Conservation (phyloP, 2,797 vertebrate genomes). For the Anolis apletophallus region DNA sequence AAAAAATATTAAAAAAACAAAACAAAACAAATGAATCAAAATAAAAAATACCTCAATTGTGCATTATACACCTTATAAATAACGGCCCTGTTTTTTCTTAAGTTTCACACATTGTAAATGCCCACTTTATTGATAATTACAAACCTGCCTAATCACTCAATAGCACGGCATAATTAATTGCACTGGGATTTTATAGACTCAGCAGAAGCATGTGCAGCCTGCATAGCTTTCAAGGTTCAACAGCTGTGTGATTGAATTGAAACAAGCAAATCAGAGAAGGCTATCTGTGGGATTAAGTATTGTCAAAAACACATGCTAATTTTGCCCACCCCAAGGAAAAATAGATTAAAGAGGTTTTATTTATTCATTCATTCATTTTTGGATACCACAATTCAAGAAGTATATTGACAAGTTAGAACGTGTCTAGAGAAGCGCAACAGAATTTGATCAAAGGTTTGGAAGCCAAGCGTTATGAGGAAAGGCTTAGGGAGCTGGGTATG, state of each 20-base stretch:
- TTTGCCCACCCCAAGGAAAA: too few relatives aligned
- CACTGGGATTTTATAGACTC: neutral
- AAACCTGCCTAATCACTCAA: neutral
- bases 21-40: too few relatives aligned
- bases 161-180: neutral
- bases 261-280: neutral
- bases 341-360: neutral
- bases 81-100: neutral
- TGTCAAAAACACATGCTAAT: neutral
- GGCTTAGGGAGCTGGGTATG: too few relatives aligned
- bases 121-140: neutral
- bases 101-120: neutral
- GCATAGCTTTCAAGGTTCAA: neutral
- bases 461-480: too few relatives aligned
- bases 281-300: neutral
- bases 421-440: too few relatives aligned
- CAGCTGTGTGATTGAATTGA: neutral
- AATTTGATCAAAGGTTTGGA: too few relatives aligned
- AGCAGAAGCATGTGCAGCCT: neutral
- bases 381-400: too few relatives aligned
- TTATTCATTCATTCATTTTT: too few relatives aligned
- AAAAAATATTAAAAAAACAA: too few relatives aligned
- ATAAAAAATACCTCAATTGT: too few relatives aligned
- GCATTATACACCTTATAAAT: too few relatives aligned
- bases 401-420: too few relatives aligned